Evolutionary conservation across 1,140 invertebrate species (phyloP).

Genomic region (Philopotamus ludificatus): DNA sequence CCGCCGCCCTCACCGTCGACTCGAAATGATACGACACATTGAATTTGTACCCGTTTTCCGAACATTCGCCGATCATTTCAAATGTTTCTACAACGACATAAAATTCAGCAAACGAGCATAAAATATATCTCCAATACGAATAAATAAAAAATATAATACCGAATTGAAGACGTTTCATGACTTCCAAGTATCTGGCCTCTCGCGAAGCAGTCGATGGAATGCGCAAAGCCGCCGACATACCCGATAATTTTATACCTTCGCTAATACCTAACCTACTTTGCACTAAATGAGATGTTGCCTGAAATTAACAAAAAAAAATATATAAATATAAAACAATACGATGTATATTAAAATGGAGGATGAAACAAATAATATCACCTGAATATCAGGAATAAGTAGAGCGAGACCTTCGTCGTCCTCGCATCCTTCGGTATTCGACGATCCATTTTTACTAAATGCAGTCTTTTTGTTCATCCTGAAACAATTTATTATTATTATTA

Average conservation of each 20-base stretch:
- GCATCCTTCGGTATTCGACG: conserved; percentile 61
- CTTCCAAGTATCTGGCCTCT: conserved; percentile 70
- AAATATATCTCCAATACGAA: neutral
- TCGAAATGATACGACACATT: conserved; percentile 91
- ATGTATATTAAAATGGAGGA: neutral
- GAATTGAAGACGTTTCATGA: conserved; percentile 88
- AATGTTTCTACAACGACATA: conserved; percentile 69
- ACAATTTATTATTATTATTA: neutral
- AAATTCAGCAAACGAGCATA: neutral
- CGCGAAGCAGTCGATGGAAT: conserved; percentile 46
- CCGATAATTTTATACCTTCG: conserved; percentile 51
- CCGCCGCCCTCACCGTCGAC: conserved; percentile 80
- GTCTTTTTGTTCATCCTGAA: conserved; percentile 60
- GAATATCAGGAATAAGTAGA: conserved; percentile 84
- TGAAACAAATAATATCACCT: conserved; percentile 46
- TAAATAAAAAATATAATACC: conserved; percentile 54
- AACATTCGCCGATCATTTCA: conserved; percentile 82
- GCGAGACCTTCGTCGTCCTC: conserved; percentile 87
- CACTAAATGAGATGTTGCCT: conserved; percentile 75
- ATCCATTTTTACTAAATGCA: conserved; percentile 54
- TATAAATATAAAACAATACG: neutral
- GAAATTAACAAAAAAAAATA: conserved; percentile 29
- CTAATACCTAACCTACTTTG: conserved; percentile 67
- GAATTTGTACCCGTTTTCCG: conserved; percentile 74
- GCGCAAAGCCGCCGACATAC: conserved; percentile 46